Percentiles rank a stretch among this genome's conserved stretches.
Evolutionary conservation across 2,113 vertebrate genomes (phyloP).

Genomic region (Cyprinodon brontotheroides): DNA sequence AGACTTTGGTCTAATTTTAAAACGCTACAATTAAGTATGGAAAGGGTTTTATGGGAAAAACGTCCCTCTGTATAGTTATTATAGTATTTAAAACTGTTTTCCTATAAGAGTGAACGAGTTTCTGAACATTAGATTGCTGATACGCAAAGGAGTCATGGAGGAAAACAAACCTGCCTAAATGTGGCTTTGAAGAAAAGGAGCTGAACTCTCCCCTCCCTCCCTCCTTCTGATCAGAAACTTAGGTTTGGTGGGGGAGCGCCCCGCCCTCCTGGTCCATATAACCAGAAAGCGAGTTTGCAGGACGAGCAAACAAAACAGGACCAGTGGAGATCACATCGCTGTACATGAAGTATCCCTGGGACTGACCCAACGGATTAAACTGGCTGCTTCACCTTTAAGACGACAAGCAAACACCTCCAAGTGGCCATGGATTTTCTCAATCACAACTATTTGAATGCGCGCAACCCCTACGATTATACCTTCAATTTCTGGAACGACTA

Average conservation of each 20-base stretch:
- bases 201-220: conserved; percentile 17
- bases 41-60: neutral
- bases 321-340: conserved; percentile 65
- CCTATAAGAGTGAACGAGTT: conserved; percentile 11
- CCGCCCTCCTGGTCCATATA: conserved; percentile 81
- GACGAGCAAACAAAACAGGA: conserved; percentile 71
- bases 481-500: conserved; percentile 89
- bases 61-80: conserved; percentile 8
- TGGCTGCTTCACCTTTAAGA: conserved; percentile 42
- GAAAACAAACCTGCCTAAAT: conserved; percentile 39
- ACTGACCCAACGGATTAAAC: conserved; percentile 71
- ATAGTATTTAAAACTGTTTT: conserved; percentile 19
- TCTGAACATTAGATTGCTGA: conserved; percentile 15
- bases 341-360: conserved; percentile 56
- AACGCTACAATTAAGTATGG: conserved; percentile 32
- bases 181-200: conserved; percentile 40
- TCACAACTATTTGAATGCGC: conserved; percentile 83
- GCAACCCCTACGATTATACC: conserved; percentile 83
- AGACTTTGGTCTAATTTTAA: conserved; percentile 14
- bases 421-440: conserved; percentile 84
- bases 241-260: conserved; percentile 66
- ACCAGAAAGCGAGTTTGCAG: conserved; percentile 70
- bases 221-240: conserved; percentile 70
- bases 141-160: conserved; percentile 7
- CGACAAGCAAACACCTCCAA: conserved; percentile 44